phyloP scores from a whole-genome alignment of 2,797 vertebrate species.

The Crypturellus tataupa region DNA sequence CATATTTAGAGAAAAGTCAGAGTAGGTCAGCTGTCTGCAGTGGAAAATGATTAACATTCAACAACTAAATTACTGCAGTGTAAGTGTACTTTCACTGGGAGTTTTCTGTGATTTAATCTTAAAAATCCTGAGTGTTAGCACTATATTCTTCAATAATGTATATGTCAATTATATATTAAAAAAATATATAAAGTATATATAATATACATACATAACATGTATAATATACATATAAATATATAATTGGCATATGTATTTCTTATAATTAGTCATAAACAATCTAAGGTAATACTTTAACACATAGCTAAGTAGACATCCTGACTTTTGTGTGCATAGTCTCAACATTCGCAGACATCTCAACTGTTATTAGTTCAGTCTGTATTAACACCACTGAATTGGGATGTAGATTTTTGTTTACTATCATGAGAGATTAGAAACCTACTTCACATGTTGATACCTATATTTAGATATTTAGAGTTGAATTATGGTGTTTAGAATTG shows the following conservation, averaged over 20 bases:
- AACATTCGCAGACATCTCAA: background rate
- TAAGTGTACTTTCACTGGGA: background rate
- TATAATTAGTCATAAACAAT: background rate
- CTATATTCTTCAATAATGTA: background rate
- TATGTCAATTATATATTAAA: background rate
- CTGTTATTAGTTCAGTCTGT: background rate
- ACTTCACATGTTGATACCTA: background rate
- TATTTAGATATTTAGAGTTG: background rate
- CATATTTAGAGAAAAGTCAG: background rate
- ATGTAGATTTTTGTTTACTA: background rate
- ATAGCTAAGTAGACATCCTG: background rate
- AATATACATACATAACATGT: no score
- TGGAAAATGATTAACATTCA: background rate
- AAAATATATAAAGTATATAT: no score
- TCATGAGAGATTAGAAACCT: background rate
- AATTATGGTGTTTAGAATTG: background rate
- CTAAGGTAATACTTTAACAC: background rate
- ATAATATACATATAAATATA: no score
- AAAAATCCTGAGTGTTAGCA: background rate
- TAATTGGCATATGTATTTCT: no score
- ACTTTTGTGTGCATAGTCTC: fast-evolving
- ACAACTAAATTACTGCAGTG: background rate
- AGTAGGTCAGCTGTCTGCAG: background rate
- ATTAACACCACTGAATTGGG: background rate
- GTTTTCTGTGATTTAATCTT: background rate